A percentile compares a stretch with the other conserved stretches of the same genome.
Evolutionary conservation across 2,888 invertebrate genomes (phyloP).

Genomic region (Loripinus fragilis): DNA sequence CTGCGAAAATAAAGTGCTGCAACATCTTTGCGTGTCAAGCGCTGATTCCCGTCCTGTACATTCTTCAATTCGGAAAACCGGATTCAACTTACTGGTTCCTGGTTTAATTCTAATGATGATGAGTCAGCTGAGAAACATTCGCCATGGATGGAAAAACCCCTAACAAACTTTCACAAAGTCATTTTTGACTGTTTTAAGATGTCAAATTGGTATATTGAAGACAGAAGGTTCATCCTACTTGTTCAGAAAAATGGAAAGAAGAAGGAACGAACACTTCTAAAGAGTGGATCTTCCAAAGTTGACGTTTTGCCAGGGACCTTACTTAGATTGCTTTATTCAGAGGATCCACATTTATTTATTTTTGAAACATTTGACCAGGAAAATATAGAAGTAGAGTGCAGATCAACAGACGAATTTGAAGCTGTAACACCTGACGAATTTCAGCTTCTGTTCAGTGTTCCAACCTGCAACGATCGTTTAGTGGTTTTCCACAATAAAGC

Average conservation of each 20-base stretch:
- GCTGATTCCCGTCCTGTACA: background rate
- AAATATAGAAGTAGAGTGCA: constrained; percentile 68
- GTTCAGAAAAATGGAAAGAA: constrained; percentile 69
- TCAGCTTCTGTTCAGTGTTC: constrained; percentile 70
- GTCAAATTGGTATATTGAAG: constrained; percentile 5
- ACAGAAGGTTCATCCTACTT: constrained; percentile 59
- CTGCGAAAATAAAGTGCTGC: background rate
- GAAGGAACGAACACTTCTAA: constrained; percentile 64
- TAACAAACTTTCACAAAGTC: background rate
- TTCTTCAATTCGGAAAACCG: background rate
- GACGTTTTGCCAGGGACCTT: constrained; percentile 75
- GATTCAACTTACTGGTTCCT: background rate
- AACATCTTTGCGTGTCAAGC: constrained; percentile 1
- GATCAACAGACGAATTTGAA: constrained; percentile 45
- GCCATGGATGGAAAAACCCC: constrained; percentile 11
- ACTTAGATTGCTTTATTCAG: constrained; percentile 43
- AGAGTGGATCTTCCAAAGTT: constrained; percentile 60
- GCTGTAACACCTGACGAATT: constrained; percentile 54
- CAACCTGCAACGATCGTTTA: constrained; percentile 74
- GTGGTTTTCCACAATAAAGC: constrained; percentile 68
- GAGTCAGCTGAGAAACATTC: constrained; percentile 11
- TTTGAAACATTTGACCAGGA: constrained; percentile 64
- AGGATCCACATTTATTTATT: constrained; percentile 37
- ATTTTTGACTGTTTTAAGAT: background rate
- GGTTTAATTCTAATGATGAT: background rate